Evolutionary conservation across 1,140 invertebrate genomes (phyloP).

Genomic region (Ladona fulva): DNA sequence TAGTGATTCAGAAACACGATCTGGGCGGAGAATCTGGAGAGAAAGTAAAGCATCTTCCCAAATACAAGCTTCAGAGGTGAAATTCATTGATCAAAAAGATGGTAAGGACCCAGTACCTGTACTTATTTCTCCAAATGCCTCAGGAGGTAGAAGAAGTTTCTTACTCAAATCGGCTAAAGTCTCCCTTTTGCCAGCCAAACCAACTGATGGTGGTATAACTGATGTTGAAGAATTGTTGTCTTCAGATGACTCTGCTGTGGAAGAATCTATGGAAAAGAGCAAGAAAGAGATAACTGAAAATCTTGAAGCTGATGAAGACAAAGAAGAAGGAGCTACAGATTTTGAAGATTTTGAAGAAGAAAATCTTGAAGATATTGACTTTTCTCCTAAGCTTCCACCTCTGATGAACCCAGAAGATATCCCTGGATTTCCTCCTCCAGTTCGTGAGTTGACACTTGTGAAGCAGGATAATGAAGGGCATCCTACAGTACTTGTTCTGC

Average conservation of each 20-base stretch:
- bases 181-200: constrained; percentile 11
- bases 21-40: background rate
- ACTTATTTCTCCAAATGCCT: background rate
- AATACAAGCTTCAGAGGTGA: background rate
- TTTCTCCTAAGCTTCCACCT: constrained; percentile 20
- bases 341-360: constrained; percentile 20
- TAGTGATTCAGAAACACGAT: background rate
- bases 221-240: constrained; percentile 31
- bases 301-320: background rate
- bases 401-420: constrained; percentile 26
- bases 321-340: constrained; percentile 25
- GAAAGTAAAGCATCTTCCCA: background rate
- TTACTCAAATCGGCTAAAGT: background rate
- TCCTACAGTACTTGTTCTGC: constrained; percentile 37
- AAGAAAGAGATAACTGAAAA: constrained; percentile 15
- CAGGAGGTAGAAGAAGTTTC: background rate
- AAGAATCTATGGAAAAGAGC: background rate
- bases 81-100: background rate
- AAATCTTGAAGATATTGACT: constrained; percentile 14
- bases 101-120: background rate
- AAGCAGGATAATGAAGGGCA: constrained; percentile 38
- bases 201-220: constrained; percentile 25
- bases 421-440: constrained; percentile 32
- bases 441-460: constrained; percentile 38
- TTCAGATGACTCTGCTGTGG: constrained; percentile 21